These are phyloP conservation scores for Orycteropus afer DNA, from an alignment of 2,113 vertebrate genomes.

Conservation along the genomic window DNA sequence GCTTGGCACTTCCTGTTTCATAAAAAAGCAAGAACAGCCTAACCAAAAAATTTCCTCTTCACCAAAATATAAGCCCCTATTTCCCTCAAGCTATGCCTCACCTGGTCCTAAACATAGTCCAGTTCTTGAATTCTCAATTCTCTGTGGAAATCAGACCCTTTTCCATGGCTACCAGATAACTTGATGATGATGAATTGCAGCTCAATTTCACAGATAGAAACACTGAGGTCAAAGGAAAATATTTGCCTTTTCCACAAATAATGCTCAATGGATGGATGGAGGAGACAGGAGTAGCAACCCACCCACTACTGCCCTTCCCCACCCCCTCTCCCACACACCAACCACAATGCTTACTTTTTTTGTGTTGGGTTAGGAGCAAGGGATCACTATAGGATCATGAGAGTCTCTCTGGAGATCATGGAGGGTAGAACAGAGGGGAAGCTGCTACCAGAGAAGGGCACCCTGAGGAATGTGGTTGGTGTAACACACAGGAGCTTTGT, in stretches of 20 bases:
- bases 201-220: background rate
- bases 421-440: background rate
- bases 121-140: background rate
- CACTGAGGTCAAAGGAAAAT: conserved; percentile 34
- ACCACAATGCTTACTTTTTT: background rate
- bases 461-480: background rate
- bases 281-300: background rate
- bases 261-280: background rate
- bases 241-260: background rate
- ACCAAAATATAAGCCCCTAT: background rate
- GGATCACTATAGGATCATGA: background rate
- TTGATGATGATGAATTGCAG: background rate
- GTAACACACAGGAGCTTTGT: background rate
- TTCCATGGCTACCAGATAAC: background rate
- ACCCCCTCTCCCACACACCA: background rate
- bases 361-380: background rate
- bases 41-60: background rate
- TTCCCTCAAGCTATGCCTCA: background rate
- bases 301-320: background rate
- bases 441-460: background rate
- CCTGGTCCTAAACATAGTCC: background rate
- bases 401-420: background rate
- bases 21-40: background rate
- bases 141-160: background rate
- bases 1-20: conserved; percentile 12